Percentiles rank a stretch among this genome's conserved stretches.
Evolutionary conservation across 2,113 vertebrate genomes (phyloP).

Genomic region (Xenopus laevis): DNA sequence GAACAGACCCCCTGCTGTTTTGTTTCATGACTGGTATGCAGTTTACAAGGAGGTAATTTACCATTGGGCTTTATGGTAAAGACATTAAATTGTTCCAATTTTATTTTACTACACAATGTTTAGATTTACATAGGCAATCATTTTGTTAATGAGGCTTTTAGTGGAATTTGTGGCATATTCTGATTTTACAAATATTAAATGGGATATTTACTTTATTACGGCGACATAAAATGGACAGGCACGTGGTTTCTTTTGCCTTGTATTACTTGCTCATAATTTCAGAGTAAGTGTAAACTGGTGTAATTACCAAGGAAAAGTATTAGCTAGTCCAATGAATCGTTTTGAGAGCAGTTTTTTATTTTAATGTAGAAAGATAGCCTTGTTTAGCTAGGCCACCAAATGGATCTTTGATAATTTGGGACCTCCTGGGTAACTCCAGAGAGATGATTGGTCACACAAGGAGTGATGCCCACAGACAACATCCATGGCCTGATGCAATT

Average conservation of each 20-base stretch:
- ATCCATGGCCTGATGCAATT: too few relatives aligned
- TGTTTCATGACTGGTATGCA: slow-evolving; percentile 5
- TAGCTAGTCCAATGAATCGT: too few relatives aligned
- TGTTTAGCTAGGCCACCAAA: too few relatives aligned
- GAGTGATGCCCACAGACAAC: too few relatives aligned
- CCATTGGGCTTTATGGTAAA: slow-evolving; percentile 11
- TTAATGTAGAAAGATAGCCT: too few relatives aligned
- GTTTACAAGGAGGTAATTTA: slow-evolving; percentile 22
- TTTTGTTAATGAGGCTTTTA: background rate
- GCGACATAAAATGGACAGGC: background rate
- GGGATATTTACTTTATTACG: background rate
- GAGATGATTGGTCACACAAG: too few relatives aligned
- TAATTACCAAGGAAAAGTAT: too few relatives aligned
- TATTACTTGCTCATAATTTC: background rate
- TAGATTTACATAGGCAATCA: background rate
- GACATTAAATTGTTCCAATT: slow-evolving; percentile 5
- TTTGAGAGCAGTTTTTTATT: too few relatives aligned
- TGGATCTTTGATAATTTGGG: too few relatives aligned
- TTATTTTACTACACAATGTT: slow-evolving; percentile 1
- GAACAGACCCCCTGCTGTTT: slow-evolving; percentile 4
- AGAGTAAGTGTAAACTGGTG: too few relatives aligned
- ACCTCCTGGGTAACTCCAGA: too few relatives aligned
- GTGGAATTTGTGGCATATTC: background rate
- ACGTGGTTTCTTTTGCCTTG: background rate
- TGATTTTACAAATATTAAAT: slow-evolving; percentile 2